Percentiles rank a stretch among this genome's conserved stretches.
Conservation (phyloP, 2,888 invertebrate species). For the Ariolimax columbianus region DNA sequence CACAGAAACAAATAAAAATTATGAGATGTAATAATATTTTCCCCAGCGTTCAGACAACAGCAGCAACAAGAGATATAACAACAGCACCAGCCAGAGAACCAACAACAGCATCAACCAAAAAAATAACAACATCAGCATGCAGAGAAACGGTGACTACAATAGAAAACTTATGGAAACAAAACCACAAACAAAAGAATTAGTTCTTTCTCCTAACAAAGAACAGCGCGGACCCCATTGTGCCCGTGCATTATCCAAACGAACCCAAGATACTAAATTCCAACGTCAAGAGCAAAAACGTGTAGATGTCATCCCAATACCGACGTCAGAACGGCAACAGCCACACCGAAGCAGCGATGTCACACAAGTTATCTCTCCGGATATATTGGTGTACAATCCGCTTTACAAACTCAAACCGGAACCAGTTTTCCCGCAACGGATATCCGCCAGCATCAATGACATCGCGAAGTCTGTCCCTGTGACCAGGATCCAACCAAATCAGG, state of each 20-base stretch:
- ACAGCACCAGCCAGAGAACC: no score
- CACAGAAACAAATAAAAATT: background rate
- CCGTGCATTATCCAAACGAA: no score
- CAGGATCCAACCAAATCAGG: background rate
- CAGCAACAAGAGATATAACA: no score
- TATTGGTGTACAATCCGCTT: background rate
- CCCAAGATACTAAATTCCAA: no score
- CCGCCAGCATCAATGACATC: background rate
- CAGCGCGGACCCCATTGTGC: background rate
- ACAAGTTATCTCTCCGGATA: background rate
- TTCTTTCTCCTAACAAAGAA: background rate
- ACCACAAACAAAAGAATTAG: background rate
- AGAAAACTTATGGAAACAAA: no score
- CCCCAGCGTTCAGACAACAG: no score
- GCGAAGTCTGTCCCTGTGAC: background rate
- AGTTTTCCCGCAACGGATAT: background rate
- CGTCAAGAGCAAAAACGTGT: no score
- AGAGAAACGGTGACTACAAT: no score
- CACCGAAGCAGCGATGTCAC: background rate
- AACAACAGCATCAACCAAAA: no score
- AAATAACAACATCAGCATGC: no score
- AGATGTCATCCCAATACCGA: no score
- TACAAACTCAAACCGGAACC: constrained; percentile 2
- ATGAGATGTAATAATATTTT: no score
- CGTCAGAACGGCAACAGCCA: background rate